Conservation (phyloP, 2,113 vertebrate genomes). For the Raja brachyura region DNA sequence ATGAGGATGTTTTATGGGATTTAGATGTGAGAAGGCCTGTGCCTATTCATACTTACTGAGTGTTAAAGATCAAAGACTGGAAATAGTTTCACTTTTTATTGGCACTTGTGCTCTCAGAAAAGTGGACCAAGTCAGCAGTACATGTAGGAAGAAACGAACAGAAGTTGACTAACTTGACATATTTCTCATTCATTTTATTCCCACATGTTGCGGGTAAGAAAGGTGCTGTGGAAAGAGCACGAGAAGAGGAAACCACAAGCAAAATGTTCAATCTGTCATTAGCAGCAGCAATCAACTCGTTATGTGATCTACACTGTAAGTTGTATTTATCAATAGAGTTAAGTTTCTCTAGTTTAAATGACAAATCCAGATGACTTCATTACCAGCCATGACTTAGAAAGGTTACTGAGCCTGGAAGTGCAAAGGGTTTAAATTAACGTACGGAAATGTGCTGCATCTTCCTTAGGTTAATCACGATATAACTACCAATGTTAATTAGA, state of each 20-base stretch:
- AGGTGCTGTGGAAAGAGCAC: not conserved
- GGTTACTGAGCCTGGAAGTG: not conserved
- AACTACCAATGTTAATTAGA: not conserved
- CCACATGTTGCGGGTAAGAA: not conserved
- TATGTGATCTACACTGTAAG: not conserved
- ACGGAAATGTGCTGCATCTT: not conserved
- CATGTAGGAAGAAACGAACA: not conserved
- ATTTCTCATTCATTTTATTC: not conserved
- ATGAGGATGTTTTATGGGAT: not conserved
- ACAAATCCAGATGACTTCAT: not conserved
- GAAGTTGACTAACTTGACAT: not conserved
- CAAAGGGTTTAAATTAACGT: not conserved
- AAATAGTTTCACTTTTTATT: not conserved
- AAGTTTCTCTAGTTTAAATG: not conserved
- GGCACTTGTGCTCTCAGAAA: not conserved
- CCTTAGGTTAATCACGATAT: slow-evolving; percentile 5
- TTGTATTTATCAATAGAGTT: not conserved
- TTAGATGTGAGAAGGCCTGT: not conserved
- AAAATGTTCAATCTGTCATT: not conserved
- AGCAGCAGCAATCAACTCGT: not conserved
- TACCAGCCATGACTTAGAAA: not conserved
- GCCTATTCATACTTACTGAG: not conserved
- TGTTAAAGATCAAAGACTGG: not conserved
- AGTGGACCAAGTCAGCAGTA: not conserved
- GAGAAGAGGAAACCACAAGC: not conserved